Evolutionary conservation across 2,888 invertebrate species (phyloP).

Genomic region (Pseudococcus viburni): DNA sequence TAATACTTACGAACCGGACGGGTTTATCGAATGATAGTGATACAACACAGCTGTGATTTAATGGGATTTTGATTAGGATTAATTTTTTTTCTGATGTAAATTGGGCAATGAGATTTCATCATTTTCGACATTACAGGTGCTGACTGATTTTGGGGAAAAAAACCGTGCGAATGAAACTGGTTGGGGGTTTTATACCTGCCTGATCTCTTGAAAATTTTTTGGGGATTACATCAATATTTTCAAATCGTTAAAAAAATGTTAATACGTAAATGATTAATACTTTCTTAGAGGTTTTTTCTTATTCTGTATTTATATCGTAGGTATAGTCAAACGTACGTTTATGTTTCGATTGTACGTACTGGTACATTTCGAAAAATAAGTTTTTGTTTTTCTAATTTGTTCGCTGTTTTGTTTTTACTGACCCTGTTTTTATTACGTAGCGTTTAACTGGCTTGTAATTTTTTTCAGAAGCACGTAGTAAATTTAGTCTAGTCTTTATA

Average conservation of each 20-base stretch:
- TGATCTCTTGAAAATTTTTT: slow-evolving; percentile 10
- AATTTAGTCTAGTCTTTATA: slow-evolving; percentile 39
- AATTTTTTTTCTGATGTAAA: neutral
- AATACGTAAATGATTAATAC: neutral
- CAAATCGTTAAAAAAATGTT: neutral
- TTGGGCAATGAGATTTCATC: neutral
- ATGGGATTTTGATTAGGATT: slow-evolving; percentile 43
- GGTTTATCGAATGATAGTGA: slow-evolving; percentile 29
- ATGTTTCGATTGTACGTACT: neutral
- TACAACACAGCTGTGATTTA: slow-evolving; percentile 32
- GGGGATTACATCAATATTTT: neutral
- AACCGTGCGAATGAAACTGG: neutral
- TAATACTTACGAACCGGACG: neutral
- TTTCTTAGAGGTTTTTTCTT: neutral
- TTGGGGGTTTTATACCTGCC: neutral
- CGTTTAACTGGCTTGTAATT: neutral
- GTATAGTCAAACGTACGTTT: neutral
- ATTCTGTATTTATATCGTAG: neutral
- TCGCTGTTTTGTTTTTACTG: neutral
- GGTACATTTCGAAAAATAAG: neutral
- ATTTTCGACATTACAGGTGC: neutral
- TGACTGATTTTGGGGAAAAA: neutral
- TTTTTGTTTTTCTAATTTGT: too few species aligned
- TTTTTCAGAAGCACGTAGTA: slow-evolving; percentile 11
- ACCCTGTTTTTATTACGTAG: neutral